Evolutionary conservation across 2,113 vertebrate species (phyloP), one percentile per base, ranked within the genome.

Genomic region (Sigmodon hispidus): DNA sequence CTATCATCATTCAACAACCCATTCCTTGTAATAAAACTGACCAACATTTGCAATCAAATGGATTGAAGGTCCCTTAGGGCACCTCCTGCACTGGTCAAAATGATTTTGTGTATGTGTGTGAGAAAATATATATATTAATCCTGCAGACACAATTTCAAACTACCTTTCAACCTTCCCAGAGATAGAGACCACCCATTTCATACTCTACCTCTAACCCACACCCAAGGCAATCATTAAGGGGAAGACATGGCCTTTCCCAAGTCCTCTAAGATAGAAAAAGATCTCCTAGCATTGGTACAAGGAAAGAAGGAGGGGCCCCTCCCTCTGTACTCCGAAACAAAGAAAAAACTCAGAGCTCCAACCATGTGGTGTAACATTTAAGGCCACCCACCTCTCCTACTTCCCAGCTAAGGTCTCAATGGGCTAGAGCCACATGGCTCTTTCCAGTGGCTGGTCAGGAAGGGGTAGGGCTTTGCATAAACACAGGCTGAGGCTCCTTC

Each of bases 271-370:
- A 91, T 70, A 95, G 91, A 31, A 97, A 96, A 96, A 96, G 85
- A 94, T 96, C 96, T 97, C 89, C 93, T 50, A 8, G 26, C 91
- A 92, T 88, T 93, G 96, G 3, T 88, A n/a, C 50, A 81, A 93
- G 31, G 50, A 94, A 79, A 57, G 93, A 92, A 59, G 89, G 87
- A 97, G 96, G 86, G 90, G 96, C 95, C 92, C 90, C 95, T 97
- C 86, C n/a, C 65, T 94, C 84, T 94, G 85, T 43, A 89, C 94
- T 94, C 72, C 11, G 80, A 91, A 97, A 97, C 69, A 95, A 98
- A 90, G 3, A 43, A 97, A 98, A 84, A 94, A 97, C 69, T 81
- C 34, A n/a, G 92, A 69, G 65, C 52, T 86, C 29, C 93, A 92
- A 0, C 22, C 22, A 95, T 94, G 97, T 98, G 76, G 61, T 96